phyloP scores from a whole-genome alignment of 2,113 vertebrate species.

The Benitochromis conjunctus region DNA sequence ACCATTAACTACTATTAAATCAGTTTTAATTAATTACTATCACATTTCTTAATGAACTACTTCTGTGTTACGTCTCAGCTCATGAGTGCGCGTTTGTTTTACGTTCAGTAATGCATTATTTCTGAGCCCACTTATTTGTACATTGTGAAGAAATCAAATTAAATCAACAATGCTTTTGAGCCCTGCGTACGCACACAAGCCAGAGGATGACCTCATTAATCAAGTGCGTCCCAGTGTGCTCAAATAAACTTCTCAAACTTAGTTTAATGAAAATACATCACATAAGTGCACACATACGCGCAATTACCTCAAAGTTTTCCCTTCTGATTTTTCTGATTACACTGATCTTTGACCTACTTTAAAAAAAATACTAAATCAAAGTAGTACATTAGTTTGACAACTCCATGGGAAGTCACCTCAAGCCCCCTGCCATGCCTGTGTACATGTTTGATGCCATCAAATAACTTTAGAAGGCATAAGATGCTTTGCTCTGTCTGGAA shows the following conservation, averaged over 20 bases:
- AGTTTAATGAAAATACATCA: background rate
- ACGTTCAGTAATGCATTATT: background rate
- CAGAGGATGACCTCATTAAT: background rate
- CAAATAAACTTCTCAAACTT: background rate
- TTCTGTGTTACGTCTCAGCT: background rate
- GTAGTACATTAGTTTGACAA: background rate
- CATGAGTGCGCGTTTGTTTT: background rate
- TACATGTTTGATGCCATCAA: background rate
- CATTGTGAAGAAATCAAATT: background rate
- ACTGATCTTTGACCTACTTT: background rate
- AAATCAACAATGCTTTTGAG: background rate
- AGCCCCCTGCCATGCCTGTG: background rate
- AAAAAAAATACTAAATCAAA: background rate
- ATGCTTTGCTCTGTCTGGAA: background rate
- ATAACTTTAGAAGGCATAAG: background rate
- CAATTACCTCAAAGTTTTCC: background rate
- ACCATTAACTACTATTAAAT: background rate
- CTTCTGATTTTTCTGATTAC: background rate
- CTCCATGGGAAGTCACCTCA: background rate
- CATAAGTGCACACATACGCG: background rate
- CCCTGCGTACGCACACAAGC: background rate
- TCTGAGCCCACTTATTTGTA: background rate
- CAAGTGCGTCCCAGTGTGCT: background rate
- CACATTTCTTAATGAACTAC: background rate
- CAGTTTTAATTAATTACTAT: background rate